Evolutionary conservation across 2,797 vertebrate species (phyloP).

Genomic region (Peromyscus nudipes): DNA sequence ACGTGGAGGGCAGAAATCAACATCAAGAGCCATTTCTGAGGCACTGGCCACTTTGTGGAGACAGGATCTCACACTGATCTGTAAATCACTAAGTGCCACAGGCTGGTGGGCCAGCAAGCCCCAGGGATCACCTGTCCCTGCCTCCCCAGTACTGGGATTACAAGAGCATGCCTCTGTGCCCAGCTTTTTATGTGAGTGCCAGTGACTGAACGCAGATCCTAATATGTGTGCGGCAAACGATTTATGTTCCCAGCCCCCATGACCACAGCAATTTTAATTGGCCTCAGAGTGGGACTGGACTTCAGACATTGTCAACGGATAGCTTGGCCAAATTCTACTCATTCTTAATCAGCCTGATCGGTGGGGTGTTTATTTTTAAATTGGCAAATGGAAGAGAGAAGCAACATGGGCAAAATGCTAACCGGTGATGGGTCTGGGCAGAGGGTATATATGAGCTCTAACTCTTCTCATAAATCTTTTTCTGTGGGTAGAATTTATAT

Average conservation of each 20-base stretch:
- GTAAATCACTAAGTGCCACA: not conserved
- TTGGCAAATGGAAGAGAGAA: not conserved
- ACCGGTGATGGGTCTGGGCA: not conserved
- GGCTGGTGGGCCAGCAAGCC: not conserved
- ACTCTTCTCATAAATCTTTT: not conserved
- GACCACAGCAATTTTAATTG: not conserved
- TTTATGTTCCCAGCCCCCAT: not conserved
- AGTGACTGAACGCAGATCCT: not conserved
- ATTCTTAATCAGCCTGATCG: not conserved
- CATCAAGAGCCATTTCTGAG: not conserved
- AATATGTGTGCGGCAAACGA: not conserved
- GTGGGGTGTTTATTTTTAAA: not conserved
- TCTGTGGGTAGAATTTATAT: constrained; percentile 1
- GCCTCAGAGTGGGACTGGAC: not conserved
- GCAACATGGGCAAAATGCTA: not conserved
- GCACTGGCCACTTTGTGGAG: not conserved
- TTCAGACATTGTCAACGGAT: not conserved
- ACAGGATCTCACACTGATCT: not conserved
- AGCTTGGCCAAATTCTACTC: not conserved
- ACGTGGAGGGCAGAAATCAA: not conserved
- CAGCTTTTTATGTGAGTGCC: not conserved
- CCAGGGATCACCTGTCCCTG: not conserved
- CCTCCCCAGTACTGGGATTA: not conserved
- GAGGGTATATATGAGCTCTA: not conserved
- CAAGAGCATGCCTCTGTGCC: not conserved